Conservation (phyloP, 2,888 invertebrate genomes). For the Eumacrocentrus americanus region DNA sequence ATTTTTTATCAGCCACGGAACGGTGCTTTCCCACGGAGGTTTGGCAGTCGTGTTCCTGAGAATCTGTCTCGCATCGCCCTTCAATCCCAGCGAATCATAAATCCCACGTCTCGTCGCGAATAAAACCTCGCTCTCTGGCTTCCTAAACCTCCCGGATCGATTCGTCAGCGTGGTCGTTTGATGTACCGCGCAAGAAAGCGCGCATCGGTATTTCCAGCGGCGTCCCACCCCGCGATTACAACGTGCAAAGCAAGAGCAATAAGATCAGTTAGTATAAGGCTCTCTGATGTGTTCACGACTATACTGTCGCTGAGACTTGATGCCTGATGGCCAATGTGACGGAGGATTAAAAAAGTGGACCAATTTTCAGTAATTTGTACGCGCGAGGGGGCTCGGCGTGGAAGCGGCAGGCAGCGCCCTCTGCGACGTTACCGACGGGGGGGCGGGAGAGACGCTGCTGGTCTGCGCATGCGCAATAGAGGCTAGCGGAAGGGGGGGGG, state of each 20-base stretch:
- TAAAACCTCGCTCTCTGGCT: conserved; percentile 29
- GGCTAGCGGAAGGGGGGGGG: neutral
- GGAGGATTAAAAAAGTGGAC: conserved; percentile 47
- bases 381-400: conserved; percentile 32
- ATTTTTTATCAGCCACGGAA: too few species aligned
- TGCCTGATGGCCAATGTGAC: conserved; percentile 23
- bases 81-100: conserved; percentile 23
- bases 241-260: neutral
- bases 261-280: neutral
- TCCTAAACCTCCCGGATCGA: conserved; percentile 38
- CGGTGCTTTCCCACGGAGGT: conserved; percentile 22
- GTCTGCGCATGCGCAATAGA: conserved; percentile 13
- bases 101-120: conserved; percentile 26
- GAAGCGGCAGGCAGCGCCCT: conserved; percentile 9
- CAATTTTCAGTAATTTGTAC: conserved; percentile 57
- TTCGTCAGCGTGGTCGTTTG: conserved; percentile 37
- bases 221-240: neutral
- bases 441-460: neutral
- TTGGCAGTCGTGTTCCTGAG: conserved; percentile 24
- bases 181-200: conserved; percentile 40
- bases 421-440: neutral
- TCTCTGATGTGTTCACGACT: neutral
- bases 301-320: conserved; percentile 7
- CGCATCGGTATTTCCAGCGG: conserved; percentile 39
- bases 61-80: conserved; percentile 17